Base-by-base conservation (phyloP, 2,113 vertebrate genomes). In the Anser brachyrhynchus region DNA sequence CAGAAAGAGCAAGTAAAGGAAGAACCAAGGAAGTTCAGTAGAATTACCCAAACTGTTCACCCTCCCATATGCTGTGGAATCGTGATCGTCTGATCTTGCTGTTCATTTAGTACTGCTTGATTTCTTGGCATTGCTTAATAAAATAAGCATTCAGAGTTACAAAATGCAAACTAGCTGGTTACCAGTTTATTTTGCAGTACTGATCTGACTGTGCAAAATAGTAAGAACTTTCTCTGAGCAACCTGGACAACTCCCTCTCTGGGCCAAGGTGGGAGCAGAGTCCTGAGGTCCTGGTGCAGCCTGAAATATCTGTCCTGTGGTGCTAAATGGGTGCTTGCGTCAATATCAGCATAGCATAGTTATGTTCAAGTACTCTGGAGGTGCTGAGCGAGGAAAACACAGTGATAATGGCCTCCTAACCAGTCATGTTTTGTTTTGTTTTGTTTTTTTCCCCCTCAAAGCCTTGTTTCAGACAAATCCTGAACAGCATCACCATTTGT, bases 221-320 rank as follows among this genome's bases (percentile, higher is more conserved):
- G n/a, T 46, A 39, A 64, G 58, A 72, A 46, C 46, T 44, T 64
- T 33, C 54, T 29, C 77, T 52, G 16, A 87, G 9, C 31, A 86
- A 23, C 0, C 3, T 77, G 39, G 6, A 61, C 29, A 87, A 2
- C 7, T 17, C 35, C 1, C 0, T 25, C 4, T 25, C 10, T 89
- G 57, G 72, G 31, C 31, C 7, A 4, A 26, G 10, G 23, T 70
- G 41, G 23, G 35, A 49, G 10, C 39, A 54, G 43, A 26, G 44
- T 80, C 22, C 75, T 35, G 49, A 70, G 15, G 13, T 70, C 11
- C 26, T 64, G 54, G 72, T 71, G 26, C 59, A 61, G 46, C 41
- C 46, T 3, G 5, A 43, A 31, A 28, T 62, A 19, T 4, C 52
- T 62, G 13, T 4, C 46, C 75, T 39, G 29, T 44, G 33, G 12